A percentile compares a stretch with the other conserved stretches of the same genome.
phyloP scores from a whole-genome alignment of 2,113 vertebrate genomes.

The Myrmophylax atrothorax region DNA sequence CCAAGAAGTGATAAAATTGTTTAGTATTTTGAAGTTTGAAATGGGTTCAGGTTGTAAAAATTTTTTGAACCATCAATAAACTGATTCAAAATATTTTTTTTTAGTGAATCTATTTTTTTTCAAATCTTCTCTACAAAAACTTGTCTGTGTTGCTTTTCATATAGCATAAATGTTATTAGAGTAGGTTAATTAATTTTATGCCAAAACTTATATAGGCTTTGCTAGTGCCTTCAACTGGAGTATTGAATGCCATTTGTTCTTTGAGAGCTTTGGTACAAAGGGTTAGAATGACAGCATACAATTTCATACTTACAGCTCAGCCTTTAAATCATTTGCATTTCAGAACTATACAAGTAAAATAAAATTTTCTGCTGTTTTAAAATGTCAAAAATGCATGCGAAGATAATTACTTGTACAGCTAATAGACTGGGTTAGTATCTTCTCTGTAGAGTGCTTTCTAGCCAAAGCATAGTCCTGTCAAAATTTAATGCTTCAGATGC shows the following conservation, averaged over 20 bases:
- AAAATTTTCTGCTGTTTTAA: conserved; percentile 11
- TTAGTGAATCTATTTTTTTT: not conserved
- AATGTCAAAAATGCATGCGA: not conserved
- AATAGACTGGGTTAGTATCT: not conserved
- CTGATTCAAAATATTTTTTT: not conserved
- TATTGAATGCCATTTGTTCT: not conserved
- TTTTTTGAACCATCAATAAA: not conserved
- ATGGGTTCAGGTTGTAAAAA: not conserved
- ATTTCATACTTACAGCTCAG: not conserved
- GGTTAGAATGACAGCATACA: not conserved
- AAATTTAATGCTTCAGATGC: not conserved
- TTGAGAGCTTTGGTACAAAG: not conserved
- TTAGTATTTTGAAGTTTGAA: not conserved
- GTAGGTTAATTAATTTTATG: not conserved
- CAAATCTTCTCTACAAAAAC: not conserved
- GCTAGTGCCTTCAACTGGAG: not conserved
- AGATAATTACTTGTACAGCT: not conserved
- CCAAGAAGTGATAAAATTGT: not conserved
- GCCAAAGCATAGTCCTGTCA: not conserved
- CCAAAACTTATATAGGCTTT: not conserved
- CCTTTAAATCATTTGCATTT: conserved; percentile 8
- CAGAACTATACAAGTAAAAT: not conserved
- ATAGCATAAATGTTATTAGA: not conserved
- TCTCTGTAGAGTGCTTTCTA: not conserved
- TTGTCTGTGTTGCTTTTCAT: not conserved